These are phyloP conservation scores for Erinaceus europaeus DNA, from an alignment of 2,113 vertebrate species.

Conservation along the genomic window DNA sequence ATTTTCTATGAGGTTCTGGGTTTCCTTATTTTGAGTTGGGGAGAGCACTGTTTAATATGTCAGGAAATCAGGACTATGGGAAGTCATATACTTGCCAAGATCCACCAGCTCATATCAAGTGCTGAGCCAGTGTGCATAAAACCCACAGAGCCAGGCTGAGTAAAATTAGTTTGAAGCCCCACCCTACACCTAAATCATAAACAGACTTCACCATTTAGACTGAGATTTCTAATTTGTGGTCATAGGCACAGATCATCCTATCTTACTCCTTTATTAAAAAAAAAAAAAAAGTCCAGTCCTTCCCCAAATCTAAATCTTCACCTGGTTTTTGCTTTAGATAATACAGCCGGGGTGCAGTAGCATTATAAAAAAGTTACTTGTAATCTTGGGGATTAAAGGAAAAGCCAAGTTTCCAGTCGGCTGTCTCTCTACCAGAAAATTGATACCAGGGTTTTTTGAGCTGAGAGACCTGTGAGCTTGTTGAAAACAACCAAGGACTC, in stretches of 20 bases:
- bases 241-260: not conserved
- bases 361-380: slow-evolving; percentile 15
- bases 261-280: not conserved
- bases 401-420: not conserved
- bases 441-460: slow-evolving; percentile 34
- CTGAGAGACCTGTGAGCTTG: not conserved
- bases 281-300: not conserved
- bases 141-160: not conserved
- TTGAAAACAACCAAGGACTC: slow-evolving; percentile 24
- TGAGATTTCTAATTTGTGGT: not conserved
- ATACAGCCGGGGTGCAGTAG: not conserved
- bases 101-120: not conserved
- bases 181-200: not conserved
- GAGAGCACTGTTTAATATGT: not conserved
- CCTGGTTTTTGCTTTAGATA: fast-evolving
- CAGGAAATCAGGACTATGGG: not conserved
- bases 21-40: not conserved
- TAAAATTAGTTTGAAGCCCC: not conserved
- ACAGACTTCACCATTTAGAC: not conserved
- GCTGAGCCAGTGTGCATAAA: not conserved
- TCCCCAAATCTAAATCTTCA: not conserved
- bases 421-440: slow-evolving; percentile 48
- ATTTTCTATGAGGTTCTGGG: too few relatives aligned
- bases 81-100: not conserved
- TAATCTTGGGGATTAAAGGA: slow-evolving; percentile 47